Evolutionary conservation across 2,113 vertebrate genomes (phyloP), one percentile per base, ranked within the genome.

Genomic region (Gadus macrocephalus): DNA sequence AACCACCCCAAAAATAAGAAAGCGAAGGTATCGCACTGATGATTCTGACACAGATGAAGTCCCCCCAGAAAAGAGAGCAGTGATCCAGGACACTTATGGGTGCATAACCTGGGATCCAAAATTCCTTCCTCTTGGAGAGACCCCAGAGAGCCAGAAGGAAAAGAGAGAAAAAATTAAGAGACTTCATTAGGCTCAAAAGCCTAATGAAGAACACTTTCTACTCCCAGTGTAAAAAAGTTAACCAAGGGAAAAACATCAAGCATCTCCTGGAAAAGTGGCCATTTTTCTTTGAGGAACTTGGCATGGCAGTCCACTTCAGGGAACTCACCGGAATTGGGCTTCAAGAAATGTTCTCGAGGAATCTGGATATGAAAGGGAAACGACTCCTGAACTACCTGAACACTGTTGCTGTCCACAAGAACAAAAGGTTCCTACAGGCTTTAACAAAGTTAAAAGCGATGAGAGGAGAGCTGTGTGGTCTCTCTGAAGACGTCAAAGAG

Each of bases 151-250:
- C 22, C 53, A 74, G 64, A 0, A 59, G 20, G 0, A 67, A 11
- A 70, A 74, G 49, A 74, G 49, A 66, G 5, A 67, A 25, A 62
- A 71, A 62, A 49, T 81, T 9, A 61, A 76, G 16, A 74, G 72
- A 71, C 58, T 25, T 20, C 20, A 20, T 20, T 20, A 20, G 20
- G 15, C 55, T 87, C 17, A 85, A 81, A 75, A 19, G 0, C 67
- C 56, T 78, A 35, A 78, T 81, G 70, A 85, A 83, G 53, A 20
- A 19, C 19, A 83, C 73, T 35, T 80, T 79, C 59, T 79, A 82
- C 70, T 76, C 64, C 25, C 15, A 53, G 35, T 16, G 19, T n/a
- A 62, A 81, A 69, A 16, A 73, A 16, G 42, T 84, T 38, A 82
- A 78, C 53, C 74, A 72, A 27, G 78, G 76, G 11, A 20, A 78